Evolutionary conservation across 2,113 vertebrate species (phyloP).

Genomic region (Lathamus discolor): DNA sequence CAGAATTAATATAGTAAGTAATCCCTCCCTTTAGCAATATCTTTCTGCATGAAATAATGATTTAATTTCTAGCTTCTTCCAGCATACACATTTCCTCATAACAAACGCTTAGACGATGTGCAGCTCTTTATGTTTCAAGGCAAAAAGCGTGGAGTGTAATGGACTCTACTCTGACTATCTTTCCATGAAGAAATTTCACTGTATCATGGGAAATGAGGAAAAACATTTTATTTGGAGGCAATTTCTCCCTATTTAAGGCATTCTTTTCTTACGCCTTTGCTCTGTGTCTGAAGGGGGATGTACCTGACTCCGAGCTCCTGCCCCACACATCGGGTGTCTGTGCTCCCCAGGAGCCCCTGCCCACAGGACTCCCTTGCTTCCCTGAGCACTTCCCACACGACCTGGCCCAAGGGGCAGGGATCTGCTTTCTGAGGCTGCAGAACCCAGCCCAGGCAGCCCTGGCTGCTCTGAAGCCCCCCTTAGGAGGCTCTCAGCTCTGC

Average conservation of each 20-base stretch:
- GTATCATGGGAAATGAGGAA: conserved; percentile 13
- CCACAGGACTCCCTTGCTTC: background rate
- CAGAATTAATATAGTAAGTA: conserved; percentile 72
- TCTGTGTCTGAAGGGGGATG: background rate
- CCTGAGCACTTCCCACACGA: background rate
- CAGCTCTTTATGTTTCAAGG: conserved; percentile 69
- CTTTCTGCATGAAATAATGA: conserved; percentile 75
- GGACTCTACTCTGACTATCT: conserved; percentile 46
- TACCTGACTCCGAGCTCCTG: background rate
- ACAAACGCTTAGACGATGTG: conserved; percentile 65
- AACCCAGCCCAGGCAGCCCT: background rate
- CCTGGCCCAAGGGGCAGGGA: rapidly evolving
- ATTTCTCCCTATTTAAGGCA: background rate
- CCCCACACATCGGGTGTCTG: background rate
- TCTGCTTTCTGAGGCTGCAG: background rate
- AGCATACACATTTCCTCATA: conserved; percentile 51
- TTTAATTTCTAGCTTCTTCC: conserved; percentile 65
- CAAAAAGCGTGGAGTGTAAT: conserved; percentile 41
- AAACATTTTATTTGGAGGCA: conserved; percentile 28
- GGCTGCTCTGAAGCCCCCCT: background rate
- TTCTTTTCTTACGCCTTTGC: background rate
- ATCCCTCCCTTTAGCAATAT: conserved; percentile 68
- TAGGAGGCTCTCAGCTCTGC: background rate
- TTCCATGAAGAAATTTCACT: background rate
- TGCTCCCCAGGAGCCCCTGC: background rate